phyloP scores from a whole-genome alignment of 2,888 invertebrate genomes.

The Scaptodrosophila latifasciaeformis region DNA sequence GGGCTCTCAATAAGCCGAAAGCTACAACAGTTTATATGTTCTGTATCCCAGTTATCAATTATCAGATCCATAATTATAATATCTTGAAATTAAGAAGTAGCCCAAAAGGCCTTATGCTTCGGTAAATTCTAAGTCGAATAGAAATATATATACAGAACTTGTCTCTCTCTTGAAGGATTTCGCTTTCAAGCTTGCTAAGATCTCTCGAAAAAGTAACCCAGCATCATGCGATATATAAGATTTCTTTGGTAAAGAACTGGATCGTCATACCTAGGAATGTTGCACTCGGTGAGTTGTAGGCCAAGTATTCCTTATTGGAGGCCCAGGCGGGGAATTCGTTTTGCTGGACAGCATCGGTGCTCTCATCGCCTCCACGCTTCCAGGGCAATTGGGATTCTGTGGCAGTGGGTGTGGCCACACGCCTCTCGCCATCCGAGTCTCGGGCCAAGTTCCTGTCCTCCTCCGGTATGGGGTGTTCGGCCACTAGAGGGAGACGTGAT shows the following conservation, averaged over 20 bases:
- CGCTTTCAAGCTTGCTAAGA: no score
- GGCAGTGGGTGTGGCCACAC: constrained; percentile 90
- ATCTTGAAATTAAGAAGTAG: no score
- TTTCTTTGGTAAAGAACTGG: neutral
- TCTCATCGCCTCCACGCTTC: constrained; percentile 87
- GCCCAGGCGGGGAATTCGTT: constrained; percentile 97
- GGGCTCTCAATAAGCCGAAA: no score
- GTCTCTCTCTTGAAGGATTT: no score
- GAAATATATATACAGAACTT: no score
- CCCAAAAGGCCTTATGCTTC: no score
- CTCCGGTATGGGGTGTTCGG: constrained; percentile 72
- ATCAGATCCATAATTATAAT: no score
- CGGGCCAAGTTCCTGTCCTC: constrained; percentile 71
- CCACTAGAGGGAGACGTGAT: constrained; percentile 54
- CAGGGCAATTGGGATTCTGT: constrained; percentile 94
- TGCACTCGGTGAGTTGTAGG: constrained; percentile 92
- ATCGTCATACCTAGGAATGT: constrained; percentile 86
- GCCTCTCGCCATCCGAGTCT: constrained; percentile 79
- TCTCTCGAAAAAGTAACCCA: no score
- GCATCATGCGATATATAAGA: neutral
- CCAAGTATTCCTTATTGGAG: constrained; percentile 93
- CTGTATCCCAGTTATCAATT: no score
- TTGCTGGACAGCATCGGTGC: constrained; percentile 83
- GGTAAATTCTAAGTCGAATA: no score
- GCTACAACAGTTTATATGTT: no score